Evolutionary conservation across 2,797 vertebrate species (phyloP).

Genomic region (Enteromius radiatus): DNA sequence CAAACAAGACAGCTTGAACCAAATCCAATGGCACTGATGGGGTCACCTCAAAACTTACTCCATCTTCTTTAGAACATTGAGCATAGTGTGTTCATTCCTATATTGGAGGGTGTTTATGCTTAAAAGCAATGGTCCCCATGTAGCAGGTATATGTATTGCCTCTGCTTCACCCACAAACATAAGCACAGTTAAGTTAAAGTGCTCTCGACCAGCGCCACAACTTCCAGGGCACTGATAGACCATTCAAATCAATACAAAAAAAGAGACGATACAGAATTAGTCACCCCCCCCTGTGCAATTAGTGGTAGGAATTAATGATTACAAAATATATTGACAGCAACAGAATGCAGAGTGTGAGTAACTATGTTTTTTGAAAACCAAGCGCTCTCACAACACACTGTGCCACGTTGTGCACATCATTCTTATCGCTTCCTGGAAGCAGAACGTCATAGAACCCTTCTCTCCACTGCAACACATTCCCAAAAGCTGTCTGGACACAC

Average conservation of each 20-base stretch:
- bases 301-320: constrained; percentile 64
- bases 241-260: constrained; percentile 46
- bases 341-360: constrained; percentile 46
- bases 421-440: constrained; percentile 52
- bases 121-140: constrained; percentile 63
- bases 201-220: constrained; percentile 53
- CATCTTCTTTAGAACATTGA: constrained; percentile 38
- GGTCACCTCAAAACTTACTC: constrained; percentile 19
- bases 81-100: constrained; percentile 39
- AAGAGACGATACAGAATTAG: constrained; percentile 37
- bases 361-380: constrained; percentile 56
- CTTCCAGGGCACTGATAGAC: constrained; percentile 38
- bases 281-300: constrained; percentile 58
- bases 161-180: constrained; percentile 59
- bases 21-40: constrained; percentile 20
- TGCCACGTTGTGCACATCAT: constrained; percentile 47
- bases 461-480: constrained; percentile 28
- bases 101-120: constrained; percentile 46
- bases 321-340: constrained; percentile 55
- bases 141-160: constrained; percentile 56
- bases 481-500: constrained; percentile 44
- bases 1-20: constrained; percentile 14
- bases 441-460: constrained; percentile 48
- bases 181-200: constrained; percentile 61
- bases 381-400: constrained; percentile 50